Percentiles rank a stretch among this genome's conserved stretches.
phyloP scores from a whole-genome alignment of 1,140 invertebrate genomes.

The Dryas iulia region DNA sequence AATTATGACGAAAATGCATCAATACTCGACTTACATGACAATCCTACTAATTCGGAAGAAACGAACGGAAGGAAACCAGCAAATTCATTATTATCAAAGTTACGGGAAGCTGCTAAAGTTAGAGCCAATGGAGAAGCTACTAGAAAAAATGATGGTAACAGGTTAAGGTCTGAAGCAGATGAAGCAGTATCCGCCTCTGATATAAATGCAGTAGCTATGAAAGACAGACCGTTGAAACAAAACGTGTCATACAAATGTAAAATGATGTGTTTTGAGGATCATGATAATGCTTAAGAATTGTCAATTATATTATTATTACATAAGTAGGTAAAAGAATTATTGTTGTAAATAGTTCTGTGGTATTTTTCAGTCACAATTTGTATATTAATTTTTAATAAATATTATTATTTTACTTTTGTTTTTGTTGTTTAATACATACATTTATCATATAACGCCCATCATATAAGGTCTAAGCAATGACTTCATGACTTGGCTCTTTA shows the following conservation, averaged over 20 bases:
- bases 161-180: neutral
- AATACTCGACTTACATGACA: neutral
- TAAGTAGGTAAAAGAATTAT: neutral
- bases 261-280: constrained; percentile 55
- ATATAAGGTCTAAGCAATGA: too few relatives aligned
- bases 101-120: neutral
- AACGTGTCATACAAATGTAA: constrained; percentile 62
- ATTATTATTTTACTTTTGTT: too few relatives aligned
- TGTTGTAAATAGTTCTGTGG: constrained; percentile 4
- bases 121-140: neutral
- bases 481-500: too few relatives aligned
- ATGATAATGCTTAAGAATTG: neutral
- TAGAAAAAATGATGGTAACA: constrained; percentile 3
- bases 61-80: neutral
- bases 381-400: too few relatives aligned
- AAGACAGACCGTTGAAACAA: constrained; percentile 42
- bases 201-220: constrained; percentile 20
- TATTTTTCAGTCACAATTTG: neutral
- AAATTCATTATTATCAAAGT: neutral
- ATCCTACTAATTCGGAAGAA: neutral
- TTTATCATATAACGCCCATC: too few relatives aligned
- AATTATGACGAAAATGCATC: neutral
- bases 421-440: too few relatives aligned
- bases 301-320: neutral
- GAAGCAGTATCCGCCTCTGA: constrained; percentile 41